Conservation (phyloP, 2,888 invertebrate genomes). For the Drosophila kuntzei region DNA sequence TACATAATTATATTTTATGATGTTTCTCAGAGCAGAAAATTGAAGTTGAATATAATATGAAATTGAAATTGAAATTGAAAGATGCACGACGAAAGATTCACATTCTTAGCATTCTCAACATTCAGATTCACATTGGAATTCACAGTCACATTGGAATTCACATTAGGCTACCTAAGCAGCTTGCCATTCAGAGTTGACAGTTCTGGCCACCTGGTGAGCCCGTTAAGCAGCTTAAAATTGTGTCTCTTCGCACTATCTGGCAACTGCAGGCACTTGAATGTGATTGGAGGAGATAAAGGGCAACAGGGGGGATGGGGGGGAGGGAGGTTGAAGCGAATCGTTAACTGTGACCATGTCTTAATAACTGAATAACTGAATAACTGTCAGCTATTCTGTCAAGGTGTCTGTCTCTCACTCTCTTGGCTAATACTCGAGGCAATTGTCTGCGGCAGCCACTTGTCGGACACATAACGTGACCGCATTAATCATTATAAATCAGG, state of each 20-base stretch:
- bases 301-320: background rate
- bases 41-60: too few species aligned
- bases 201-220: constrained; percentile 13
- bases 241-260: constrained; percentile 14
- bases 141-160: constrained; percentile 26
- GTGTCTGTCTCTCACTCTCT: background rate
- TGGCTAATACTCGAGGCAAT: constrained; percentile 28
- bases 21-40: constrained; percentile 33
- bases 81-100: background rate
- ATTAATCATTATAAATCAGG: constrained; percentile 80
- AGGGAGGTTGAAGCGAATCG: background rate
- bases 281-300: background rate
- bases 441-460: constrained; percentile 32
- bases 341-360: constrained; percentile 26
- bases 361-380: constrained; percentile 56
- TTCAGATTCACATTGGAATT: background rate
- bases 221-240: constrained; percentile 53
- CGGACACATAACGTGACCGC: constrained; percentile 60
- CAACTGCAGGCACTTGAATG: constrained; percentile 27
- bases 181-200: constrained; percentile 21
- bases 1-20: constrained; percentile 77
- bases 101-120: background rate
- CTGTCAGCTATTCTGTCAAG: constrained; percentile 29
- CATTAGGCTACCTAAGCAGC: constrained; percentile 58
- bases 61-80: constrained; percentile 55